Evolutionary conservation across 2,888 invertebrate genomes (phyloP).

Genomic region (Gymnoscelis rufifasciata): DNA sequence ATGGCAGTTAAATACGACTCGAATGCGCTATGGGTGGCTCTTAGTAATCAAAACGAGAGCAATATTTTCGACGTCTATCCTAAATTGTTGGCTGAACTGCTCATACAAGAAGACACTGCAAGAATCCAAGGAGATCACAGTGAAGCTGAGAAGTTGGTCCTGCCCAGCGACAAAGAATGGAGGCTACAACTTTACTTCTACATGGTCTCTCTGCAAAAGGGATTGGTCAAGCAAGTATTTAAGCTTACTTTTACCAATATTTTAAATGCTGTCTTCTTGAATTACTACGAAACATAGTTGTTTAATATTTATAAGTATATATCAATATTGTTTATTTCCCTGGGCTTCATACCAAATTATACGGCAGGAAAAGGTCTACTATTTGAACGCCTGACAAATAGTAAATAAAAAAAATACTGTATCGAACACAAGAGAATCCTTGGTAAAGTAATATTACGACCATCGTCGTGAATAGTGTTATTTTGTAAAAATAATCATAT

Average conservation of each 20-base stretch:
- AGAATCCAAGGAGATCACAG: constrained; percentile 61
- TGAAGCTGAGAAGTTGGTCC: constrained; percentile 77
- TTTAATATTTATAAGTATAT: no score
- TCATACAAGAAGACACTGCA: constrained; percentile 71
- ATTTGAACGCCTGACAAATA: no score
- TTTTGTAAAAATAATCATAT: no score
- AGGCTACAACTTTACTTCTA: constrained; percentile 83
- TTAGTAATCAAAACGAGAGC: constrained; percentile 75
- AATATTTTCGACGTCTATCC: constrained; percentile 84
- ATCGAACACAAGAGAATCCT: no score
- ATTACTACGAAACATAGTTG: no score
- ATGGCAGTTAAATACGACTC: constrained; percentile 62
- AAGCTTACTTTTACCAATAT: not conserved
- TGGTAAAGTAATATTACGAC: no score
- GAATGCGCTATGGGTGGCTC: constrained; percentile 73
- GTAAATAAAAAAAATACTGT: no score
- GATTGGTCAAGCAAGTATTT: constrained; percentile 46
- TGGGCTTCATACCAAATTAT: no score
- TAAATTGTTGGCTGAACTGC: constrained; percentile 80
- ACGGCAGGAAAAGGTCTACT: no score
- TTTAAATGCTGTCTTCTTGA: no score
- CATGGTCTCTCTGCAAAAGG: constrained; percentile 82
- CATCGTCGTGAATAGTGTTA: no score
- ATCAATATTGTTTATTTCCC: no score
- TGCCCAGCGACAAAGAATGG: constrained; percentile 85